A percentile compares a stretch with the other conserved stretches of the same genome.
Evolutionary conservation across 2,113 vertebrate species (phyloP).

Genomic region (Amphiprion percula): DNA sequence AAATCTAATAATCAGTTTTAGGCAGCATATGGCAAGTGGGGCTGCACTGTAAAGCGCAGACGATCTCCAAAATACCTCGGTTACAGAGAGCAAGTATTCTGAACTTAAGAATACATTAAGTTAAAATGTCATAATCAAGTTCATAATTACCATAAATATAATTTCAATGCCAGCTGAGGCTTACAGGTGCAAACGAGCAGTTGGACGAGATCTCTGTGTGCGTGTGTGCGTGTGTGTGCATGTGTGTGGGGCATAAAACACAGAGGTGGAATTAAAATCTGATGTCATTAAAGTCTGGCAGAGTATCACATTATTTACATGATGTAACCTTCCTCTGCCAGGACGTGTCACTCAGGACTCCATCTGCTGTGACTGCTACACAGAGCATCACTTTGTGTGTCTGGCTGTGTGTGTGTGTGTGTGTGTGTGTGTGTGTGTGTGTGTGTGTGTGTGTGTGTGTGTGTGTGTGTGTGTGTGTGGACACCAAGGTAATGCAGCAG

Average conservation of each 20-base stretch:
- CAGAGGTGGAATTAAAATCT: conserved; percentile 69
- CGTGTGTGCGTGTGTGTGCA: conserved; percentile 4
- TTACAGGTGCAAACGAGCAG: conserved; percentile 58
- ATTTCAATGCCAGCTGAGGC: conserved; percentile 69
- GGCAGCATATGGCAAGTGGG: conserved; percentile 78
- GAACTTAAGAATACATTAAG: conserved; percentile 67
- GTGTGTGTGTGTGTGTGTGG: conserved; percentile 33
- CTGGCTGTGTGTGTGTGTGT: conserved; percentile 33
- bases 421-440: conserved; percentile 31
- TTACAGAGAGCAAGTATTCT: conserved; percentile 40
- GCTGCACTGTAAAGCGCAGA: conserved; percentile 63
- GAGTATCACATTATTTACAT: conserved; percentile 78
- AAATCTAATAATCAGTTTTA: conserved; percentile 79
- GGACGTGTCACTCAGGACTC: conserved; percentile 77
- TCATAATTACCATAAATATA: conserved; percentile 71
- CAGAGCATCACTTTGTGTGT: conserved; percentile 40
- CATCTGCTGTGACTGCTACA: conserved; percentile 66
- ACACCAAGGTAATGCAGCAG: conserved; percentile 33
- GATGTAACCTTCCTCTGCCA: conserved; percentile 79
- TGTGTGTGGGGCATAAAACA: conserved; percentile 52
- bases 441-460: conserved; percentile 37
- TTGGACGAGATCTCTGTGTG: conserved; percentile 22
- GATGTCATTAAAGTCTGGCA: conserved; percentile 77
- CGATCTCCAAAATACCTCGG: conserved; percentile 43
- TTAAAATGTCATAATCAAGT: conserved; percentile 72